Percentiles rank a stretch among this genome's conserved stretches.
phyloP scores from a whole-genome alignment of 2,113 vertebrate species.

The Otis tarda region DNA sequence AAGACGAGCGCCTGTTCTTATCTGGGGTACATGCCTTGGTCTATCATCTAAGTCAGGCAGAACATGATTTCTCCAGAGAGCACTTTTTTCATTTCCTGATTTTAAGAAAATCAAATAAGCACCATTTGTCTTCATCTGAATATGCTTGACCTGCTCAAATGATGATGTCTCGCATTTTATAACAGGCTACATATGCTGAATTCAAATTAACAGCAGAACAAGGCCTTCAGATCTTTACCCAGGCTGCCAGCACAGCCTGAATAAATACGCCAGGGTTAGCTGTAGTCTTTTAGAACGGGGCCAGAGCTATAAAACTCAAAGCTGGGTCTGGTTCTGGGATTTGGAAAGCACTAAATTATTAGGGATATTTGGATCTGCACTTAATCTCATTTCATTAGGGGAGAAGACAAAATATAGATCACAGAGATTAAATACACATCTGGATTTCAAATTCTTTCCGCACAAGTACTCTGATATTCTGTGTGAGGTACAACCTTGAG shows the following conservation, averaged over 20 bases:
- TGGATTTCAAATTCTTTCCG: background rate
- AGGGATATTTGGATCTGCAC: background rate
- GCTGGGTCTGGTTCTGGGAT: background rate
- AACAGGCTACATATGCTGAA: constrained; percentile 84
- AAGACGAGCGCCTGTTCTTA: constrained; percentile 86
- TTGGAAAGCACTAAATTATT: background rate
- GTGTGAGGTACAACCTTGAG: background rate
- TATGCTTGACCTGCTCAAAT: constrained; percentile 95
- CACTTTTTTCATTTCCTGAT: constrained; percentile 96
- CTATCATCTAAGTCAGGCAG: constrained; percentile 87
- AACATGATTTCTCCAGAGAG: constrained; percentile 94
- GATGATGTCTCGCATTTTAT: constrained; percentile 82
- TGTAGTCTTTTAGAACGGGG: background rate
- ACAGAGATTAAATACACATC: background rate
- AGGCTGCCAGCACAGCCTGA: constrained; percentile 48
- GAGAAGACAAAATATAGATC: background rate
- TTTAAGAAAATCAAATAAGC: constrained; percentile 97
- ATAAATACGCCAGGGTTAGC: constrained; percentile 20
- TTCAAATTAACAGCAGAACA: constrained; percentile 83
- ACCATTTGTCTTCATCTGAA: constrained; percentile 96
- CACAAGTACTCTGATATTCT: background rate
- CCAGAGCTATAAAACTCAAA: constrained; percentile 8
- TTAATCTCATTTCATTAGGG: background rate
- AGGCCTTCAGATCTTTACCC: constrained; percentile 68
- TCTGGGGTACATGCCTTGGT: constrained; percentile 84